Evolutionary conservation across 2,888 invertebrate genomes (phyloP), one percentile per base, ranked within the genome.

Genomic region (Ligdia adustata): DNA sequence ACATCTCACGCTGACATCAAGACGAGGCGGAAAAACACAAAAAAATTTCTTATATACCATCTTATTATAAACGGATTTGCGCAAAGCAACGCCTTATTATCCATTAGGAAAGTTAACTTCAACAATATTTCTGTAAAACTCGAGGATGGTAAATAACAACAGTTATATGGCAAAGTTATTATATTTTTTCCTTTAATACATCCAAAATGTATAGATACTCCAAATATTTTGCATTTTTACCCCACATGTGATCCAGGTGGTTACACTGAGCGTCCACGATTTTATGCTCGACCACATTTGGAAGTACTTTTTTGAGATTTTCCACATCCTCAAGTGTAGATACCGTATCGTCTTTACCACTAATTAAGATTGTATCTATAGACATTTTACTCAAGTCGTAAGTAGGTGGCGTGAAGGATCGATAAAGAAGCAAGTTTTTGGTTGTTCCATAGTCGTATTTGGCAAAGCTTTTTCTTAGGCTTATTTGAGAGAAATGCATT

Each of bases 181-280:
- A n/a, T n/a, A n/a, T n/a, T n/a, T 62, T 62, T 18, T 57, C 57
- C 1, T 46, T 48, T 9, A 73, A 43, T 9, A 55, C 31, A 0
- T 62, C 42, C 7, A 67, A 37, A 52, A 73, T 41, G 18, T 44
- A 42, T 2, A 54, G 52, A 11, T 64, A 67, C 20, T 59, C 40
- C 0, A 48, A 39, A n/a, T 44, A 53, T 7, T 63, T 35, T 1
- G 66, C 62, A 9, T 55, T 50, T 11, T 29, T 45, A 0, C 67
- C 77, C 75, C 74, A 80, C n/a, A 74, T 28, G 12, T 66, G 66
- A 24, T 78, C 79, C 2, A 75, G 37, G 26, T 81, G 80, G 31
- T 64, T 72, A 78, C 1, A 26, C 11, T 27, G 20, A 1, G 49
- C 41, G 2, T 59, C 22, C 32, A 71, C 47, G 1, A 64, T 47